Base-by-base conservation (phyloP, 1,140 invertebrate species). In the Drosophila orosa region DNA sequence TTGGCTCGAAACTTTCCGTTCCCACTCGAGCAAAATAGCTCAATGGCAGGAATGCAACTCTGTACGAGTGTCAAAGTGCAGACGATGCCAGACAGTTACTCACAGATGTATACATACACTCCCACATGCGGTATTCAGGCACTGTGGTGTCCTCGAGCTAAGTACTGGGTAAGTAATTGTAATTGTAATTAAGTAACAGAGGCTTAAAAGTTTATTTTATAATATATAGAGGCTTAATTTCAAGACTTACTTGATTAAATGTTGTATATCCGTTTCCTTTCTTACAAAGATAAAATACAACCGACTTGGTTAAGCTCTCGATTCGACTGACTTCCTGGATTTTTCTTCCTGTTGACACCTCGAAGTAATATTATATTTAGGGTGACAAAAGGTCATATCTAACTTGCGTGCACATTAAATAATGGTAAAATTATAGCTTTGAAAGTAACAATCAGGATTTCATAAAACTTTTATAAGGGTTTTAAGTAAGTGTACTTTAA, bases 31-130 rank as follows among this genome's bases (percentile, higher is more conserved):
- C 27, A 45, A 75, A 56, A 57, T 66, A 66, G 73, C 73, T 75
- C 58, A 75, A 75, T 75, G 71, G 61, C 72, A 66, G 60, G 59
- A 65, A 75, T 75, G 52, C 47, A 47, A 63, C 39, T 56, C 45
- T 24, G 50, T 25, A 27, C 33, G 44, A 57, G 33, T 52, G 45
- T 54, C 37, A 62, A 42, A 73, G 56, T 54, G 35, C 47, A 60
- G 69, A 60, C 69, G 47, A 29, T 50, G 56, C 47, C 57, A 44
- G 47, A 75, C 72, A 75, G 54, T 57, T 24, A 24, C 61, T 58
- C 52, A 52, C 73, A 63, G 44, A 75, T 22, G 37, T 42, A 37
- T 33, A 55, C 40, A 31, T 42, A 33, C 45, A 62, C 40, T n/a
- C 31, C 31, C 73, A 56, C 44, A 63, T 74, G 52, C 27, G 52